Conservation (phyloP, 2,888 invertebrate species). For the Drosophila borborema region DNA sequence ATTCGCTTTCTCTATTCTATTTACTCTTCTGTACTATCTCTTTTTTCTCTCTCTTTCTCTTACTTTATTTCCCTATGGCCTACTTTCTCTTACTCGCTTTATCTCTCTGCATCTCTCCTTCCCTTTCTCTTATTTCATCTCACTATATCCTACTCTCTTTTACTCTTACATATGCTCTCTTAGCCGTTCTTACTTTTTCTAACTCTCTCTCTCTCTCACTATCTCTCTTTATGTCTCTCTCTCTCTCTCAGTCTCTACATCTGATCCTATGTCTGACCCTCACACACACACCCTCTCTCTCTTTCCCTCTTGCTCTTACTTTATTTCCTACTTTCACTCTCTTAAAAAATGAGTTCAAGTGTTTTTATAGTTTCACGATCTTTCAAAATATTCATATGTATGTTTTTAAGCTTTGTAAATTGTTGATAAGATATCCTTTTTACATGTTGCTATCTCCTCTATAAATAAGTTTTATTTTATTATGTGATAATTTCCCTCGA, state of each 20-base stretch:
- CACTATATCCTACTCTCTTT: not conserved
- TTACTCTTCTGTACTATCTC: not conserved
- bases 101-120: not conserved
- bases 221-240: too few species aligned
- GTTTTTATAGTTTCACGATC: not conserved
- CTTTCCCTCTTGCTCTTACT: not conserved
- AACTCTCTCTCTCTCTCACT: not conserved
- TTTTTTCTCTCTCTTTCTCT: not conserved
- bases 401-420: too few species aligned
- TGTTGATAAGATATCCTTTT: not conserved
- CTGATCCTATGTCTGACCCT: too few species aligned
- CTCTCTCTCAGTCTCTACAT: not conserved
- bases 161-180: too few species aligned
- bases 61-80: not conserved
- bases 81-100: not conserved
- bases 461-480: not conserved
- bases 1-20: not conserved
- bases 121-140: too few species aligned
- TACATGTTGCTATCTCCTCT: not conserved
- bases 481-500: not conserved
- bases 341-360: too few species aligned
- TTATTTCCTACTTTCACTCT: not conserved
- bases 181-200: too few species aligned
- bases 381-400: not conserved
- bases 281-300: not conserved